phyloP scores from a whole-genome alignment of 2,888 invertebrate genomes.

The Drosophila conformis region DNA sequence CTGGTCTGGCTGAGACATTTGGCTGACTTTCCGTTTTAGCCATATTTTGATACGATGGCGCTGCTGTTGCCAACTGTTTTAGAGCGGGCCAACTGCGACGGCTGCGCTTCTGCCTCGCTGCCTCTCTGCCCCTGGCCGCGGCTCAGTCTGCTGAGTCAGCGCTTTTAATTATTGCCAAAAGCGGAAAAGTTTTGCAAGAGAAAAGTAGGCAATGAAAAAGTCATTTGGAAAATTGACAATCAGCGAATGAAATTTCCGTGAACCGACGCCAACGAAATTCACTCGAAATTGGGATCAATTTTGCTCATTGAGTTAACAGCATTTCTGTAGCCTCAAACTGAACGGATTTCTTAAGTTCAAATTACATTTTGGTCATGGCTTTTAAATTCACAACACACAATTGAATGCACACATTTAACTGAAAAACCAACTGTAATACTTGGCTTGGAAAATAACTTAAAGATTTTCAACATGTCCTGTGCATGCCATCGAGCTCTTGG shows the following conservation, averaged over 20 bases:
- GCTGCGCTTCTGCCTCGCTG: conserved; percentile 21
- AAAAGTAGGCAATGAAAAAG: conserved; percentile 57
- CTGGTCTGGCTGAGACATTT: conserved; percentile 43
- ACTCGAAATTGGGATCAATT: conserved; percentile 5
- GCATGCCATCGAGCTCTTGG: not conserved
- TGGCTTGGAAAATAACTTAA: not conserved
- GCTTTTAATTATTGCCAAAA: conserved; percentile 73
- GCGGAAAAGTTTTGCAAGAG: conserved; percentile 68
- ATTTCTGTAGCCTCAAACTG: not conserved
- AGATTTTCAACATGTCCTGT: conserved; percentile 1
- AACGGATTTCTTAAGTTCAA: not conserved
- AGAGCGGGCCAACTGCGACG: conserved; percentile 57
- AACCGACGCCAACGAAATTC: conserved; percentile 3
- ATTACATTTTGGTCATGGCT: not conserved
- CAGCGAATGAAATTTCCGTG: conserved; percentile 33
- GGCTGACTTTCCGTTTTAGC: conserved; percentile 49
- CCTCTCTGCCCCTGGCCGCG: conserved; percentile 6
- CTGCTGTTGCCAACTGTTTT: conserved; percentile 51
- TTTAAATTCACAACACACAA: not conserved
- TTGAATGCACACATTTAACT: not conserved
- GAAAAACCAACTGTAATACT: not conserved
- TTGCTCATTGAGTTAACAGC: not conserved
- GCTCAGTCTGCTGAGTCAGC: conserved; percentile 65
- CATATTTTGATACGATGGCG: conserved; percentile 46
- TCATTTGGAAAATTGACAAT: conserved; percentile 60